phyloP scores from a whole-genome alignment of 2,888 invertebrate species.

The Parelbella ahira region DNA sequence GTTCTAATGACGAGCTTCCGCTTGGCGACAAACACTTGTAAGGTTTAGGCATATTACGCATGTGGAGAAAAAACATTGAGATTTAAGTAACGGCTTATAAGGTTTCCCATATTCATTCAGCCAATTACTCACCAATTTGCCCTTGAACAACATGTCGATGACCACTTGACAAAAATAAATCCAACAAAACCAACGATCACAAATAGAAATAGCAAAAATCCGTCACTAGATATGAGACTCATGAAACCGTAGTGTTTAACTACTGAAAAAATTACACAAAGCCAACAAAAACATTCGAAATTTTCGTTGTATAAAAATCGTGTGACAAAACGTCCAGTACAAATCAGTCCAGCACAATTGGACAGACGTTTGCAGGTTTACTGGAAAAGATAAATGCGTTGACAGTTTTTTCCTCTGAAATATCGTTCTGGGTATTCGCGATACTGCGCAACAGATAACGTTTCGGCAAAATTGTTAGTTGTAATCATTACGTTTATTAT shows the following conservation, averaged over 20 bases:
- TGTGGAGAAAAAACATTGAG: neutral
- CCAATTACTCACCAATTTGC: too few relatives aligned
- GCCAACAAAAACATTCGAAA: too few relatives aligned
- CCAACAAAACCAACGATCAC: too few relatives aligned
- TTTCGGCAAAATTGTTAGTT: conserved; percentile 24
- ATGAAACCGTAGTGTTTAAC: too few relatives aligned
- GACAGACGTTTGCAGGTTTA: conserved; percentile 20
- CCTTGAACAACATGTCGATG: too few relatives aligned
- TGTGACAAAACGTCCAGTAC: conserved; percentile 1
- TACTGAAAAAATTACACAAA: too few relatives aligned
- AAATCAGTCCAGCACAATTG: neutral
- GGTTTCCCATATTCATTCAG: too few relatives aligned
- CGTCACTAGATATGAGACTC: too few relatives aligned
- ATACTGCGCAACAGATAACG: conserved; percentile 26
- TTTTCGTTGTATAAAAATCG: too few relatives aligned
- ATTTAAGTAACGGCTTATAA: too few relatives aligned
- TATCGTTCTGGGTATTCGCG: conserved; percentile 27
- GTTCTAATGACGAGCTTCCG: conserved; percentile 66
- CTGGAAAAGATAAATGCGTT: conserved; percentile 31
- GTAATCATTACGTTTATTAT: conserved; percentile 18
- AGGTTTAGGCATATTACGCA: conserved; percentile 1
- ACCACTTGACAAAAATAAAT: too few relatives aligned
- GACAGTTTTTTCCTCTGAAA: conserved; percentile 29
- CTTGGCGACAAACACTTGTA: conserved; percentile 34
- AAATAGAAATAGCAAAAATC: too few relatives aligned